Base-by-base conservation (phyloP, 1,140 invertebrate species). In the Cyclargus thomasi region DNA sequence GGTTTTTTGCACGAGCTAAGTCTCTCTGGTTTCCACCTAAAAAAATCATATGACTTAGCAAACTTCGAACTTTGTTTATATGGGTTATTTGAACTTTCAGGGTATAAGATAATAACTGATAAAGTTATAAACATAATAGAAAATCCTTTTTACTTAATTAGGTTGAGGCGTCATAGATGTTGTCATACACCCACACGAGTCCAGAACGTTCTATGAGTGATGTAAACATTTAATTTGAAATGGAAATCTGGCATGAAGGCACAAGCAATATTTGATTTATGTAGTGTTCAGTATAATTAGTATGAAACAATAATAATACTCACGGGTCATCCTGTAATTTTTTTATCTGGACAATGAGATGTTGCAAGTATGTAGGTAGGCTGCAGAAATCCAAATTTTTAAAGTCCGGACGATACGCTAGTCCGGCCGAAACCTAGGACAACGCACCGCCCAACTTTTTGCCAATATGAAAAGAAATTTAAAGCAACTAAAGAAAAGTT, bases 11-110 rank as follows among this genome's bases (percentile, higher is more conserved):
- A 66, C 96, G 92, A 69, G 96, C 96, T 77, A 97, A 92, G 85
- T 97, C 96, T 82, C 96, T 92, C 90, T 97, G 96, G 86, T 97
- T 97, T 75, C 96, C 96, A 73, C 94, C 94, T 95, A 76, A n/a
- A 76, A n/a, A 88, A 59, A 20, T 20, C 1, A 59, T 59, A 6
- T 8, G 18, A 16, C 14, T 47, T 47, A 16, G 3, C 14, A 47
- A 11, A 47, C 14, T 47, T 47, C 2, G 39, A 47, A 47, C 11
- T 47, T 14, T 47, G 14, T 47, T 47, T 47, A 47, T 11, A 7
- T 47, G 14, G 10, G 3, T 3, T 47, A 47, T 16, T 47, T 14
- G 10, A 14, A 14, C 11, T 47, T 47, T 47, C 14, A 29, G 29
- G 29, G 39, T 2, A 47, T 1, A 62, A 1, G 20, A 57, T n/a